Conservation (phyloP, 1,140 invertebrate genomes). For the Zaprionus camerounensis region DNA sequence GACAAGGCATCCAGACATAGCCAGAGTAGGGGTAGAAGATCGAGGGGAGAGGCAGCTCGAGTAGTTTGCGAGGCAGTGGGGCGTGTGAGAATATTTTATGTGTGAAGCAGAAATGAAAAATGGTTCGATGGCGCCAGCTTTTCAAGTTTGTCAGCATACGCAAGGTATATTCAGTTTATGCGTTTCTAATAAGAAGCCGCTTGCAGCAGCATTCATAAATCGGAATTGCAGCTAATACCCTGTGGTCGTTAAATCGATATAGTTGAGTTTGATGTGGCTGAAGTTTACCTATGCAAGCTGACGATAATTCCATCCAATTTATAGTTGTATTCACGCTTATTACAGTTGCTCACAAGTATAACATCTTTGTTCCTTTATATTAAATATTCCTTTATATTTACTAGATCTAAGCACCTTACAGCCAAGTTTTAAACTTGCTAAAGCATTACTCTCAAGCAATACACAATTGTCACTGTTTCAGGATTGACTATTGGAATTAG, state of each 20-base stretch:
- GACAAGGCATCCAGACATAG: slow-evolving; percentile 59
- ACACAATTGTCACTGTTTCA: neutral
- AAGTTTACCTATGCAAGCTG: neutral
- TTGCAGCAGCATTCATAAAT: slow-evolving; percentile 30
- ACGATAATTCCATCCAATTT: neutral
- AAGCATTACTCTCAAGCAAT: neutral
- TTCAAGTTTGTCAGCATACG: slow-evolving; percentile 18
- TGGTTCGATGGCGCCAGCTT: slow-evolving; percentile 22
- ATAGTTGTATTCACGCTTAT: neutral
- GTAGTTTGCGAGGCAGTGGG: slow-evolving; percentile 42
- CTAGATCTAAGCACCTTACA: no score
- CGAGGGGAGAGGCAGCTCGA: neutral
- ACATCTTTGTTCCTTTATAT: no score
- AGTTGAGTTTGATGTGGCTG: neutral
- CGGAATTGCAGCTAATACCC: neutral
- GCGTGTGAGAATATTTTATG: slow-evolving; percentile 47
- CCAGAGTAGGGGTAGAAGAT: neutral
- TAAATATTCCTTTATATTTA: no score
- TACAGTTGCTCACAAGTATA: neutral
- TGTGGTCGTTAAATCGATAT: neutral
- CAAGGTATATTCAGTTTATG: slow-evolving; percentile 44
- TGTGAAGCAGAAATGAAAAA: slow-evolving; percentile 50
- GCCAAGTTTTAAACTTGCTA: neutral
- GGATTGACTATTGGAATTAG: neutral
- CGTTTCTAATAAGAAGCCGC: slow-evolving; percentile 41